These are phyloP conservation scores for Lagopus leucura DNA, from an alignment of 2,113 vertebrate genomes.

Conservation along the genomic window DNA sequence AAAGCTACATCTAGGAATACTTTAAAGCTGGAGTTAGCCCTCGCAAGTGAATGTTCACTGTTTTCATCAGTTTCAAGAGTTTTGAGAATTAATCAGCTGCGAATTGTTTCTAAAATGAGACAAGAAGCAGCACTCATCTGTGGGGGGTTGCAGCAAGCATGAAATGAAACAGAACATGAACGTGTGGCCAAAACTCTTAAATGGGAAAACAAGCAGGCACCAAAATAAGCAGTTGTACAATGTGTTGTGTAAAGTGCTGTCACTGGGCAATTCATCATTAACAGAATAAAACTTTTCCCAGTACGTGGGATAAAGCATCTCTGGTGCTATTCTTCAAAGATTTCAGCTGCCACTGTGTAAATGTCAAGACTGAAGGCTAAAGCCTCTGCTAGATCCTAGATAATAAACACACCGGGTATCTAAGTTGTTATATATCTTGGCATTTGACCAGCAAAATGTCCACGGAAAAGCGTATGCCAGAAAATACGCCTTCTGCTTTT, in stretches of 20 bases:
- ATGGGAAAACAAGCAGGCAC: neutral
- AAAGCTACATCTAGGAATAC: neutral
- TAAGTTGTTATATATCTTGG: conserved; percentile 33
- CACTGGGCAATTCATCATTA: neutral
- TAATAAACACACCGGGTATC: neutral
- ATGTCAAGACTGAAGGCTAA: neutral
- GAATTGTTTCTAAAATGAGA: conserved; percentile 49
- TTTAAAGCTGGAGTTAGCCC: neutral
- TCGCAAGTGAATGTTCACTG: neutral
- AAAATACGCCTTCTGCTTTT: conserved; percentile 67
- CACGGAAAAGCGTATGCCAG: conserved; percentile 36
- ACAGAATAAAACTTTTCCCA: neutral
- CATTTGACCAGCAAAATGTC: conserved; percentile 36
- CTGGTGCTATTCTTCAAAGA: neutral
- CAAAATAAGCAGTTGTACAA: conserved; percentile 25
- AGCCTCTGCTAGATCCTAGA: neutral
- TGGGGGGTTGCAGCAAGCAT: conserved; percentile 1
- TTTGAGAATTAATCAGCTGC: conserved; percentile 19
- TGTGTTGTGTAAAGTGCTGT: neutral
- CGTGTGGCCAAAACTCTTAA: conserved; percentile 1
- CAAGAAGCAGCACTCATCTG: neutral
- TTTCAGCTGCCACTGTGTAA: neutral
- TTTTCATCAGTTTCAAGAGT: conserved; percentile 5
- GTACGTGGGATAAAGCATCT: neutral
- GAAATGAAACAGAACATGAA: conserved; percentile 13